Evolutionary conservation across 2,797 vertebrate genomes (phyloP), one percentile per base, ranked within the genome.

Genomic region (Oceanodroma leucorhoa): DNA sequence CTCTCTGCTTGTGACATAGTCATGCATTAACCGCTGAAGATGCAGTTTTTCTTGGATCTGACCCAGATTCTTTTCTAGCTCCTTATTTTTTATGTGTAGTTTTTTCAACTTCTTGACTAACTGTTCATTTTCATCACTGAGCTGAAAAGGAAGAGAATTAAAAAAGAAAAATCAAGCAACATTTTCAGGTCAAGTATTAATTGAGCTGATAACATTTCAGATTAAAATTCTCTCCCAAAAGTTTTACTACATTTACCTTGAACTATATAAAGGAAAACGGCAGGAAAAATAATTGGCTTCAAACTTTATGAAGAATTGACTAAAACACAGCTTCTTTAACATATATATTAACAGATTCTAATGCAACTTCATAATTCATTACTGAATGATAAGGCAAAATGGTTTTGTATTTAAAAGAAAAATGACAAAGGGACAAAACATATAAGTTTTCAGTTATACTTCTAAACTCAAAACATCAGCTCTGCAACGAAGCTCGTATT

Each of bases 91-190:
- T 46, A 93, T 27, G 9, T 94, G 95, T 2, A 96, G 84, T 21
- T 94, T 97, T 94, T 92, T 97, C 95, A 97, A 12, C 58, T 97
- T 97, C 94, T 96, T 97, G 45, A 95, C 71, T 84, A 97, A 83
- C 12, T 93, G 94, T 32, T 97, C 97, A 36, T 97, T 97, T 92
- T 97, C 97, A 87, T 94, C 96, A 85, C 46, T 87, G 69, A 97
- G 97, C 97, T 97, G 80, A 58, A 95, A 95, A 93, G 78, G 30
- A 89, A 93, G 11, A 93, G 21, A 85, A 85, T 67, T 34, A 40
- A 29, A 24, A 62, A 36, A 0, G 0, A 86, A 77, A 71, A 86
- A 71, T 26, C 21, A 70, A 54, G 65, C 18, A 40, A 65, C 9
- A 10, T 10, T 34, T 89, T 41, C 40, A 83, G 32, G 71, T 50